Percentiles rank a stretch among this genome's conserved stretches.
Evolutionary conservation across 1,140 invertebrate species (phyloP).

Genomic region (Leptonema lineaticorne): DNA sequence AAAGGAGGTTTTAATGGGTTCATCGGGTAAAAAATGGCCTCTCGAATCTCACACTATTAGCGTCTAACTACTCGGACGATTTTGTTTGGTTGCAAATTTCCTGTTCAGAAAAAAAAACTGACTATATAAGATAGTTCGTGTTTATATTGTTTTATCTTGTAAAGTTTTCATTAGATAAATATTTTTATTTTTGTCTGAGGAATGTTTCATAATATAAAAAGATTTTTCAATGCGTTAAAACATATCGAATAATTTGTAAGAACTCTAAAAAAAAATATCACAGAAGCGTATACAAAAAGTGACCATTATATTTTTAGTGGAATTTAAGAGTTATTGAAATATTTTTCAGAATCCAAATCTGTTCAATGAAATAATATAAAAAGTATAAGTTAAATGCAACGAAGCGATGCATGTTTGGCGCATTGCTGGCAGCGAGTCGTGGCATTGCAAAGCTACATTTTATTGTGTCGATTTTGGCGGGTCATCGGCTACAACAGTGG

Average conservation of each 20-base stretch:
- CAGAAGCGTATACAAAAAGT: no score
- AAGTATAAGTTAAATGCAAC: slow-evolving; percentile 5
- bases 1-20: no score
- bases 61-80: no score
- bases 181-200: no score
- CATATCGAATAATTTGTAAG: neutral
- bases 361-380: neutral
- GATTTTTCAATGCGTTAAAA: neutral
- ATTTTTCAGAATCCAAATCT: neutral
- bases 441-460: slow-evolving; percentile 10
- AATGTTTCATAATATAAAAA: neutral
- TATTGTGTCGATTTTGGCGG: slow-evolving; percentile 23
- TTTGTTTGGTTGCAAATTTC: no score
- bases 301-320: neutral
- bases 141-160: no score
- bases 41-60: no score
- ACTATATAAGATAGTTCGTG: no score
- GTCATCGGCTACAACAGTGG: slow-evolving; percentile 7
- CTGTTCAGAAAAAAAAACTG: no score
- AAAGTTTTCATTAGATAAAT: no score
- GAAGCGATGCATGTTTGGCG: slow-evolving; percentile 13
- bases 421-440: slow-evolving; percentile 19
- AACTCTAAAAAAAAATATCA: no score
- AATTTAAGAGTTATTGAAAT: neutral
- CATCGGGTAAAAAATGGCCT: no score